Percentiles rank a stretch among this genome's conserved stretches.
Evolutionary conservation across 1,140 invertebrate species (phyloP).

Genomic region (Zaprionus tsacasi): DNA sequence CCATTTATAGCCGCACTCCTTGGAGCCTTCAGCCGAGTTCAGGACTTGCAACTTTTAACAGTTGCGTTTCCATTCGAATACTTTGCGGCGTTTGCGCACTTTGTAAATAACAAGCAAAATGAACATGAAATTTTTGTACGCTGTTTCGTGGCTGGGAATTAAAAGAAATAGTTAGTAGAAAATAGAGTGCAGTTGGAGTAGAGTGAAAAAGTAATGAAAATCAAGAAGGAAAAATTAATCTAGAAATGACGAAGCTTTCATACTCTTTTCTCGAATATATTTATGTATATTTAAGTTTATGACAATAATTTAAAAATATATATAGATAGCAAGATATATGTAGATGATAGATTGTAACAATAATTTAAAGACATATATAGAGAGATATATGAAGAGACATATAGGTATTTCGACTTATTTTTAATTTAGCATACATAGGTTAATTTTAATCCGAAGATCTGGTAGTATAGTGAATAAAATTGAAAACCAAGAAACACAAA

Average conservation of each 20-base stretch:
- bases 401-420: too few species aligned
- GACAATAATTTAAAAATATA: too few species aligned
- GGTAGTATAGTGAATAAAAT: too few species aligned
- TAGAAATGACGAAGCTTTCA: too few species aligned
- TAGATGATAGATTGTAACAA: too few species aligned
- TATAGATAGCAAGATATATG: too few species aligned
- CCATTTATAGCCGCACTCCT: constrained; percentile 22
- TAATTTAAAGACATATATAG: too few species aligned
- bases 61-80: constrained; percentile 43
- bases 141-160: constrained; percentile 40
- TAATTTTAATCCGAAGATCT: too few species aligned
- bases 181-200: neutral
- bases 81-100: constrained; percentile 53
- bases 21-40: constrained; percentile 26
- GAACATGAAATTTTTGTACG: constrained; percentile 4
- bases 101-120: constrained; percentile 40
- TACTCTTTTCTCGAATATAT: too few species aligned
- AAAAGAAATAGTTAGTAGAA: constrained; percentile 43
- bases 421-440: too few species aligned
- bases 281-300: too few species aligned
- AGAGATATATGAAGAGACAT: too few species aligned
- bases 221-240: constrained; percentile 25
- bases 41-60: constrained; percentile 44
- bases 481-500: constrained; percentile 39
- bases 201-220: constrained; percentile 5